Percentiles rank a stretch among this genome's conserved stretches.
Conservation (phyloP, 2,888 invertebrate genomes). For the Phaedon cochleariae region DNA sequence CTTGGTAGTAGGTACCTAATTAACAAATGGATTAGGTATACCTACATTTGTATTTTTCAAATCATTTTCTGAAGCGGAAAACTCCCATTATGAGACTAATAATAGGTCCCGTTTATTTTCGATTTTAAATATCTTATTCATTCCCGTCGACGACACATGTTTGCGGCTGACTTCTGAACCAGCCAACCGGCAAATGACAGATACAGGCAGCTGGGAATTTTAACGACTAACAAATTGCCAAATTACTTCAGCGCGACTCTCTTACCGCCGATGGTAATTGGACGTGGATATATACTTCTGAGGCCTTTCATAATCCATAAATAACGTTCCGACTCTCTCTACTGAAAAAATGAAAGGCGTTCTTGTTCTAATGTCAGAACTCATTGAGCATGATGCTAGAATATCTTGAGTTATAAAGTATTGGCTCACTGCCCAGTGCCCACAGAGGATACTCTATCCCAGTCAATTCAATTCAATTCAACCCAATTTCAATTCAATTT, state of each 20-base stretch:
- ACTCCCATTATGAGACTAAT: slow-evolving; percentile 18
- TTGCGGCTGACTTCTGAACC: slow-evolving; percentile 62
- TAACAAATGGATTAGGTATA: no score
- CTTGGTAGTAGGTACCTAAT: no score
- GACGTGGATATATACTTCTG: slow-evolving; percentile 61
- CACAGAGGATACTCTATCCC: no score
- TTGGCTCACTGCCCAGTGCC: no score
- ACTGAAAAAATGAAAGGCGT: background rate
- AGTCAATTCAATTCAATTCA: no score
- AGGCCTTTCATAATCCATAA: slow-evolving; percentile 37
- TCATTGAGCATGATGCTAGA: background rate
- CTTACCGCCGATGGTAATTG: slow-evolving; percentile 62
- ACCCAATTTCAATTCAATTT: no score
- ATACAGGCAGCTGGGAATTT: slow-evolving; percentile 64
- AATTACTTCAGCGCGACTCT: slow-evolving; percentile 61
- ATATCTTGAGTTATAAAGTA: background rate
- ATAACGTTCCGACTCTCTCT: slow-evolving; percentile 21
- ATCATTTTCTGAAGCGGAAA: no score
- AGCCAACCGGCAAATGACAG: slow-evolving; percentile 63
- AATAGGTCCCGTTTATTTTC: slow-evolving; percentile 39
- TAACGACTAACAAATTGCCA: slow-evolving; percentile 66
- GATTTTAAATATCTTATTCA: slow-evolving; percentile 44
- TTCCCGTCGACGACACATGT: slow-evolving; percentile 56
- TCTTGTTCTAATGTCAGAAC: background rate
- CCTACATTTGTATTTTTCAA: no score